Conservation (phyloP, 2,888 invertebrate species). For the Andricus quercusramuli region DNA sequence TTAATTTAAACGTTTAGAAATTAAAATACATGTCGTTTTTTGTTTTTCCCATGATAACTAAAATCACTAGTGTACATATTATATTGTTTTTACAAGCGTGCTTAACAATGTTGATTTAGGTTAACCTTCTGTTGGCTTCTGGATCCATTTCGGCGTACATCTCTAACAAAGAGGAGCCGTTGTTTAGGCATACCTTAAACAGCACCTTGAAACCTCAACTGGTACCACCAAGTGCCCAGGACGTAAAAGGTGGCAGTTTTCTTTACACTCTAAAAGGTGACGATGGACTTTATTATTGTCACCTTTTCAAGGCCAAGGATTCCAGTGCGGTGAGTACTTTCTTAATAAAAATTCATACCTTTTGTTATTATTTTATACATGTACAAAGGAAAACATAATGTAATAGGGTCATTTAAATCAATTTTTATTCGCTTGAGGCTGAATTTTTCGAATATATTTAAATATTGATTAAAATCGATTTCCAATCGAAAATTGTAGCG, state of each 20-base stretch:
- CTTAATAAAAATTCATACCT: not conserved
- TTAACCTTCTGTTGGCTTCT: constrained; percentile 86
- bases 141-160: constrained; percentile 78
- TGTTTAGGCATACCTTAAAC: constrained; percentile 72
- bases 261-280: constrained; percentile 87
- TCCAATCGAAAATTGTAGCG: no score
- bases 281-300: constrained; percentile 87
- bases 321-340: constrained; percentile 84
- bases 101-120: constrained; percentile 78
- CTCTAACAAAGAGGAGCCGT: constrained; percentile 67
- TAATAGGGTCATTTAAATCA: no score
- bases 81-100: not conserved
- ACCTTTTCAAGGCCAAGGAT: constrained; percentile 85
- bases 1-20: no score
- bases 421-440: no score
- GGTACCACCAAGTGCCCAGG: constrained; percentile 80
- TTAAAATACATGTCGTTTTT: no score
- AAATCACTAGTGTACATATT: no score
- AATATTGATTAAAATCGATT: no score
- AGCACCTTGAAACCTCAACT: constrained; percentile 69
- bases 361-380: not conserved
- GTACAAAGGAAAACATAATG: not conserved
- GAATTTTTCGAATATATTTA: no score
- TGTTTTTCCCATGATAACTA: no score
- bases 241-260: constrained; percentile 81